Conservation (phyloP, 2,888 invertebrate genomes). For the Protodeltote pygarga region DNA sequence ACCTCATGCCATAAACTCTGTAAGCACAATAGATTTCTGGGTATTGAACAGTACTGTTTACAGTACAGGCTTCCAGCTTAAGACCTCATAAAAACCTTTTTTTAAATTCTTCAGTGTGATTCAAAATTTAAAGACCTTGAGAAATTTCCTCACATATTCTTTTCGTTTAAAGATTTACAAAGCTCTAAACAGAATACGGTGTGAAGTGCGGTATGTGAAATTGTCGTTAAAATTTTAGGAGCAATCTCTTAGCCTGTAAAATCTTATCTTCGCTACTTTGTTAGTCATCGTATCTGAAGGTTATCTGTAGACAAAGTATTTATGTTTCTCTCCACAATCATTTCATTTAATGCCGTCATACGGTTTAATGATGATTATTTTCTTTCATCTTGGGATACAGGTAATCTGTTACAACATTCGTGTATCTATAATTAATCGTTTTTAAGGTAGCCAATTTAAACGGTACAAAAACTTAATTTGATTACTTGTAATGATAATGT, state of each 20-base stretch:
- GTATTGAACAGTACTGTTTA: constrained; percentile 8
- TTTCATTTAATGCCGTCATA: constrained; percentile 10
- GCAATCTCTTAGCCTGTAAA: constrained; percentile 58
- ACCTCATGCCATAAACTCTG: constrained; percentile 57
- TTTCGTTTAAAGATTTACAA: constrained; percentile 1
- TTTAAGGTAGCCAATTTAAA: constrained; percentile 9
- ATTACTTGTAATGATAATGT: constrained; percentile 33
- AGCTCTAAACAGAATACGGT: constrained; percentile 24
- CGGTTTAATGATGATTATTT: too few relatives aligned
- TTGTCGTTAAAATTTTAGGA: constrained; percentile 70
- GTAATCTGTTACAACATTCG: constrained; percentile 1
- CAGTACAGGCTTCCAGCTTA: too few relatives aligned
- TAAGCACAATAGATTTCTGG: constrained; percentile 49
- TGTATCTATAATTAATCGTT: constrained; percentile 10
- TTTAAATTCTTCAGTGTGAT: constrained; percentile 51
- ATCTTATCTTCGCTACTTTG: constrained; percentile 61
- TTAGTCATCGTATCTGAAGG: constrained; percentile 46
- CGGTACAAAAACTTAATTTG: constrained; percentile 37
- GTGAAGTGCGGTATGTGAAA: constrained; percentile 48
- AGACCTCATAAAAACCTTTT: constrained; percentile 11
- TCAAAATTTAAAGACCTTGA: constrained; percentile 47
- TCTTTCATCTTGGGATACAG: neutral
- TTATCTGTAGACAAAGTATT: constrained; percentile 18
- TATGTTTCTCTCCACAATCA: constrained; percentile 23
- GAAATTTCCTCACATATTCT: constrained; percentile 10